These are phyloP conservation scores for Tinea pellionella DNA, from an alignment of 2,888 invertebrate species.

Conservation along the genomic window DNA sequence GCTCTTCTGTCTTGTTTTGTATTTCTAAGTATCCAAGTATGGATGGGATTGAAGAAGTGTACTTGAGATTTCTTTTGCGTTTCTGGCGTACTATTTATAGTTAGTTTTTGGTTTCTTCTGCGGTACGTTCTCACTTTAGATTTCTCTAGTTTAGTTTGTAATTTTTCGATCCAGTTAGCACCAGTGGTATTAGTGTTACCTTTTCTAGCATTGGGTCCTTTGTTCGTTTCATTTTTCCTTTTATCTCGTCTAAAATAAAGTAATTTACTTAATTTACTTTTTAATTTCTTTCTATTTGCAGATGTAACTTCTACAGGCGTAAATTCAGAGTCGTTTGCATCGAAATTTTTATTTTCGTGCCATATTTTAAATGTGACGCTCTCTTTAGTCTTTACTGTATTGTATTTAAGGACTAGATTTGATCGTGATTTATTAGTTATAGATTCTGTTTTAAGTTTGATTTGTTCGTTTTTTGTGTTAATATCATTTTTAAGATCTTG, in stretches of 20 bases:
- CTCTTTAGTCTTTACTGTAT: too few relatives aligned
- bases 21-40: constrained; percentile 27
- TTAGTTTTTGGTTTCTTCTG: too few relatives aligned
- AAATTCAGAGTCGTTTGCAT: background rate
- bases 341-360: background rate
- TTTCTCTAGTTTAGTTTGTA: constrained; percentile 21
- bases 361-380: background rate
- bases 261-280: constrained; percentile 32
- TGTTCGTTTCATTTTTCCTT: constrained; percentile 27
- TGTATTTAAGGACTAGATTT: too few relatives aligned
- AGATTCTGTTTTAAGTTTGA: too few relatives aligned
- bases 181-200: too few relatives aligned
- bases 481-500: background rate
- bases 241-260: constrained; percentile 28
- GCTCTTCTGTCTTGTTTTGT: constrained; percentile 34
- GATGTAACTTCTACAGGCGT: background rate
- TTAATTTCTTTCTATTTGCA: constrained; percentile 18
- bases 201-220: background rate
- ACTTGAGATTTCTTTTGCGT: constrained; percentile 20
- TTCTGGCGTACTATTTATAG: constrained; percentile 17
- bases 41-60: background rate
- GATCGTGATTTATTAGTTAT: too few relatives aligned
- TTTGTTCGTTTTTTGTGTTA: too few relatives aligned
- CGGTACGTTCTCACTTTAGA: too few relatives aligned
- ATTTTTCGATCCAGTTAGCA: constrained; percentile 37